Evolutionary conservation across 2,888 invertebrate species (phyloP), one percentile per base, ranked within the genome.

Genomic region (Chymomyza caudatula): DNA sequence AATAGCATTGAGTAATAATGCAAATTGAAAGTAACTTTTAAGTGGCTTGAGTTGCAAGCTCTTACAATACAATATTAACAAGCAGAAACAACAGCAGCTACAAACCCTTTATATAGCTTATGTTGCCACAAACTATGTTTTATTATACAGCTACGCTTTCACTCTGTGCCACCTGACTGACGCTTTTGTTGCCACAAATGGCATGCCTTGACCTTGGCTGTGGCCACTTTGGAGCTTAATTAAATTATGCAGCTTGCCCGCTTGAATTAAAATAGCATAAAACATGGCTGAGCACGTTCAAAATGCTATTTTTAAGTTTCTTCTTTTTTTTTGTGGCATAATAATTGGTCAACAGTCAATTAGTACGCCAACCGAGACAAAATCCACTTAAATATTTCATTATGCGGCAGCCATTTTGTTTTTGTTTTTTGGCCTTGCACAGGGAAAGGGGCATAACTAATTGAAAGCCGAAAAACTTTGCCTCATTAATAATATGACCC

Each of bases 391-490:
- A 85, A 80, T 80, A 80, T 79, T 83, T 80, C 61, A 80, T 75
- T 71, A 85, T 62, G 63, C 11, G 20, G 51, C 51, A 13, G 51
- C 29, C 22, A 20, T 20, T 51, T 51, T 6, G 1, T 11, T 37
- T 37, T 22, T 51, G 8, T 20, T 17, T 20, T 13, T 15, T 15
- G 13, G 5, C 47, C n/a, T 47, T 15, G 13, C 6, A 47, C n/a
- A 19, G 47, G 47, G 54, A 15, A n/a, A n/a, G 67, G 43, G 58
- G 67, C 69, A 67, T 64, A 82, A 75, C 85, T 86, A 84, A 82
- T 84, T 82, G 86, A 82, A 82, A 86, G 78, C 74, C 84, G 70
- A 78, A 60, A 65, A 86, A 82, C 78, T 84, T 86, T 70, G 58
- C 56, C 71, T 75, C 82, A 84, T 86, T 85, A 86, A 84, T 81